phyloP scores from a whole-genome alignment of 2,797 vertebrate species.

The Luscinia luscinia region DNA sequence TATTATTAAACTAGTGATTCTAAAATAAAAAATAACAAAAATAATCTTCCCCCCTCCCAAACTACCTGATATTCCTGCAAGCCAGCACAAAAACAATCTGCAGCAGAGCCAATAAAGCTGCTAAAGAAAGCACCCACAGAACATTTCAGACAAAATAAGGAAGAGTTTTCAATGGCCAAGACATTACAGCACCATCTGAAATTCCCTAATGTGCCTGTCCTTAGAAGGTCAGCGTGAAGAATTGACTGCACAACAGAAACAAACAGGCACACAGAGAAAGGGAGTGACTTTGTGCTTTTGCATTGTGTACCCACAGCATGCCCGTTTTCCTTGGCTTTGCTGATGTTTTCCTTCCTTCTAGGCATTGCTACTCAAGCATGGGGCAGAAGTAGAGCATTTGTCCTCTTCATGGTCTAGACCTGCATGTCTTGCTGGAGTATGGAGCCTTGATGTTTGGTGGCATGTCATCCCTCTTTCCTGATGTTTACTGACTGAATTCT shows the following conservation, averaged over 20 bases:
- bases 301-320: not conserved
- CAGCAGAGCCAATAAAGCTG: constrained; percentile 8
- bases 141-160: constrained; percentile 68
- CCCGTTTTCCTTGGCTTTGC: constrained; percentile 32
- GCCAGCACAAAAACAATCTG: constrained; percentile 4
- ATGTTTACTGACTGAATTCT: not conserved
- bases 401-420: rapidly evolving
- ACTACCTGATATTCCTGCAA: constrained; percentile 28
- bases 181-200: constrained; percentile 66
- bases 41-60: not conserved
- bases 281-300: constrained; percentile 6
- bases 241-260: constrained; percentile 26
- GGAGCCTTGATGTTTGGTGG: not conserved
- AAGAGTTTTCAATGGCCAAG: constrained; percentile 58
- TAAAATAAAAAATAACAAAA: not conserved
- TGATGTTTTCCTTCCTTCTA: constrained; percentile 9
- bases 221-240: constrained; percentile 16
- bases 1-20: not conserved
- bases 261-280: not conserved
- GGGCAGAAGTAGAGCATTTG: not conserved
- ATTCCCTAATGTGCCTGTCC: constrained; percentile 33
- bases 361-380: not conserved
- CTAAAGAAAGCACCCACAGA: constrained; percentile 50
- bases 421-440: not conserved
- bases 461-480: not conserved